Percentiles rank a stretch among this genome's conserved stretches.
Evolutionary conservation across 2,797 vertebrate species (phyloP).

Genomic region (Tenualosa ilisha): DNA sequence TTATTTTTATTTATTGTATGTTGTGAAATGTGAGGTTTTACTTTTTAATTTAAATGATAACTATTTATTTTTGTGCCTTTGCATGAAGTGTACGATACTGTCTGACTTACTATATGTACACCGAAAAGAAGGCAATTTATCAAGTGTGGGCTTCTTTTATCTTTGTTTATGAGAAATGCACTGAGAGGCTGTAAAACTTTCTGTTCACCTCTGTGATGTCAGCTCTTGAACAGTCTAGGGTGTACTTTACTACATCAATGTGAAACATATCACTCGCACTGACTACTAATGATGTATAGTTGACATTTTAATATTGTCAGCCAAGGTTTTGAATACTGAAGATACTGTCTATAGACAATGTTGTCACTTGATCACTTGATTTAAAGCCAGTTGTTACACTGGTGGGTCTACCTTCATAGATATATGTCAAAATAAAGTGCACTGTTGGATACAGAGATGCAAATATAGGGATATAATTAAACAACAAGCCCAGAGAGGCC

Average conservation of each 20-base stretch:
- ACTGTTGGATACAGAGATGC: not conserved
- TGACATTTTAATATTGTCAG: not conserved
- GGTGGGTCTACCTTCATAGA: not conserved
- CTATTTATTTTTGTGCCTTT: conserved; percentile 1
- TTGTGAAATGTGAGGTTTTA: not conserved
- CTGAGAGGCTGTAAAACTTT: not conserved
- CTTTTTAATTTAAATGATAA: not conserved
- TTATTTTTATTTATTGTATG: not conserved
- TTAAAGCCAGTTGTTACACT: not conserved
- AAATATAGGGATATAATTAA: not conserved
- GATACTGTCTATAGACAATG: not conserved
- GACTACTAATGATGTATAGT: conserved; percentile 7
- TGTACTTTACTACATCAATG: conserved; percentile 8
- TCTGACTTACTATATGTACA: not conserved
- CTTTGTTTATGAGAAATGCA: not conserved
- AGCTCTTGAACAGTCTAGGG: not conserved
- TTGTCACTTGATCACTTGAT: not conserved
- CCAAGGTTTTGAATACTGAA: not conserved
- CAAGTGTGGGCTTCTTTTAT: not conserved
- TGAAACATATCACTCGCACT: conserved; percentile 27
- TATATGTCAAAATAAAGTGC: not conserved
- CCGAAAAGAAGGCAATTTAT: not conserved
- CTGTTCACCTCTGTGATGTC: not conserved
- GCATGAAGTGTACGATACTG: not conserved
- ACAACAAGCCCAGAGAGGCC: too few relatives aligned